Evolutionary conservation across 2,888 invertebrate genomes (phyloP).

Genomic region (Catocala nupta): DNA sequence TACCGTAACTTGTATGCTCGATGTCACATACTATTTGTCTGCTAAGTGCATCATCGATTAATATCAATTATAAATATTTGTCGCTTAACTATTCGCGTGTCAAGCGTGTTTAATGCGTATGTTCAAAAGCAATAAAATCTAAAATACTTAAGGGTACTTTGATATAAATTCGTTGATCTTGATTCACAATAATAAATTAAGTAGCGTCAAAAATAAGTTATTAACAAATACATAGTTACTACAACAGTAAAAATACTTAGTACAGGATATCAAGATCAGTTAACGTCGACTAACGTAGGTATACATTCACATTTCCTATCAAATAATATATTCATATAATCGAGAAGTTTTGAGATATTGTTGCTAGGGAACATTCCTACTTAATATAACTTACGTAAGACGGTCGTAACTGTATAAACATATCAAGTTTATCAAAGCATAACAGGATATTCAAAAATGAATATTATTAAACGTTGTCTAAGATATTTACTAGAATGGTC

Average conservation of each 20-base stretch:
- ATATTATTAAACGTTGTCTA: too few relatives aligned
- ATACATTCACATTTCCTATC: background rate
- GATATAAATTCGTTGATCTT: conserved; percentile 25
- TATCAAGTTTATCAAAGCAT: background rate
- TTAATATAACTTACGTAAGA: too few relatives aligned
- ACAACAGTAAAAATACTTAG: background rate
- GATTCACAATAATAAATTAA: conserved; percentile 1
- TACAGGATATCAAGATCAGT: conserved; percentile 3
- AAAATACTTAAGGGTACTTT: conserved; percentile 13
- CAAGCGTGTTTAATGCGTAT: conserved; percentile 4
- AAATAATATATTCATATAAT: conserved; percentile 1
- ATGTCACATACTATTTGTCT: too few relatives aligned
- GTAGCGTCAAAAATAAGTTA: background rate
- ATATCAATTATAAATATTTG: background rate
- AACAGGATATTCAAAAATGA: too few relatives aligned
- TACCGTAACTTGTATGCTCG: too few relatives aligned
- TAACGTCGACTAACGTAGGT: too few relatives aligned
- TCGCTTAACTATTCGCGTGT: background rate
- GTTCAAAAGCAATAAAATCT: conserved; percentile 15
- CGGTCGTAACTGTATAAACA: too few relatives aligned
- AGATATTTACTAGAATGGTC: too few relatives aligned
- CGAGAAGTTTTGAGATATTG: background rate
- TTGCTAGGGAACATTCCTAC: background rate
- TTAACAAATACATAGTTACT: background rate
- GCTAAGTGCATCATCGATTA: too few relatives aligned